A percentile compares a stretch with the other conserved stretches of the same genome.
Conservation (phyloP, 2,797 vertebrate genomes). For the Ibycter americanus region DNA sequence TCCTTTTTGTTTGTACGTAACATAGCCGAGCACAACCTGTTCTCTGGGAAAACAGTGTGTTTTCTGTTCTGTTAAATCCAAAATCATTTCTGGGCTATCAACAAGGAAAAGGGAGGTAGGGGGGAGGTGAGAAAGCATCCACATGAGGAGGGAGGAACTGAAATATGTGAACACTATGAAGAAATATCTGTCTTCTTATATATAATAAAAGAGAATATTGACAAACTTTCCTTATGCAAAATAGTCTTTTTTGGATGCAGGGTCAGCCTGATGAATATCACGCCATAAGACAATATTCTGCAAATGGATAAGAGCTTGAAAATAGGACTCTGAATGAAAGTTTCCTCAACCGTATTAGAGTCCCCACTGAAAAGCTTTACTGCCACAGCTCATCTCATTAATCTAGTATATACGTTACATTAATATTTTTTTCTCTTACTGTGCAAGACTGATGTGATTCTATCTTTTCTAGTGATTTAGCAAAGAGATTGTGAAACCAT, state of each 20-base stretch:
- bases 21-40: background rate
- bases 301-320: background rate
- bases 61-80: background rate
- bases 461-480: slow-evolving; percentile 28
- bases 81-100: background rate
- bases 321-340: background rate
- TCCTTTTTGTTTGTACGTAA: background rate
- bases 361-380: background rate
- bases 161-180: background rate
- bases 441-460: slow-evolving; percentile 8
- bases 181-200: background rate
- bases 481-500: slow-evolving; percentile 7
- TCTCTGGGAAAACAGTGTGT: background rate
- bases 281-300: background rate
- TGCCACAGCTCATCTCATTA: slow-evolving; percentile 28
- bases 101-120: background rate
- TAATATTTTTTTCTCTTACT: background rate
- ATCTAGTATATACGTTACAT: background rate
- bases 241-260: background rate
- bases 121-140: background rate
- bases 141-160: background rate
- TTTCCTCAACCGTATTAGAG: background rate
- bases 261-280: slow-evolving; percentile 11
- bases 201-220: background rate
- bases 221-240: background rate